These are phyloP conservation scores for Cryptophagus acutangulus DNA, from an alignment of 2,888 invertebrate species.

Conservation along the genomic window DNA sequence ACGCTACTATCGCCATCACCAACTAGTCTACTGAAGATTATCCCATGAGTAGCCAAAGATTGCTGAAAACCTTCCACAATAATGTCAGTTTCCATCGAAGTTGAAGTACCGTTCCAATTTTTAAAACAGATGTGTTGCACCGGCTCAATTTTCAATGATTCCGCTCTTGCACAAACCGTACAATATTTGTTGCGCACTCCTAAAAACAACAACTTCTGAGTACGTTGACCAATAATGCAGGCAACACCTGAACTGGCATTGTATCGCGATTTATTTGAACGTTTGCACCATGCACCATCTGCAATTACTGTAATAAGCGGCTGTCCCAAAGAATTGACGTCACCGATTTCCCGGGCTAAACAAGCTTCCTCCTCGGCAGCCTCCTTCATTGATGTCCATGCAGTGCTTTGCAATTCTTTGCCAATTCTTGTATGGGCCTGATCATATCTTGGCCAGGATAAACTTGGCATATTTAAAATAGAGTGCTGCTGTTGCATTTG, in stretches of 20 bases:
- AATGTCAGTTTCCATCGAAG: slow-evolving; percentile 39
- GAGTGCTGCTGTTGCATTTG: too few relatives aligned
- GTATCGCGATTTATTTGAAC: slow-evolving; percentile 24
- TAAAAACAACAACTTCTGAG: slow-evolving; percentile 8
- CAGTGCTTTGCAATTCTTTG: too few relatives aligned
- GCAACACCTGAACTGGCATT: slow-evolving; percentile 34
- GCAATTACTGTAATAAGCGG: slow-evolving; percentile 30
- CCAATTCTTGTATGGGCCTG: too few relatives aligned
- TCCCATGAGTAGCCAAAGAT: slow-evolving; percentile 30
- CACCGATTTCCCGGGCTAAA: slow-evolving; percentile 24
- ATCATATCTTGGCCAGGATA: too few relatives aligned
- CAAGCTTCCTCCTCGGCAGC: slow-evolving; percentile 20
- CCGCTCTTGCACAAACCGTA: not conserved
- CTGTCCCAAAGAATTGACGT: slow-evolving; percentile 23
- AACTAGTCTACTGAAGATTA: slow-evolving; percentile 33
- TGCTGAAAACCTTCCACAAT: slow-evolving; percentile 34
- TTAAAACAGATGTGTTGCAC: slow-evolving; percentile 4
- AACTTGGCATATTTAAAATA: too few relatives aligned
- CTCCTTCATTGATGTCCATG: slow-evolving; percentile 13
- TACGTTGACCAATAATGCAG: slow-evolving; percentile 8
- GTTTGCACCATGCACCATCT: slow-evolving; percentile 31
- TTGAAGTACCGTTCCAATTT: slow-evolving; percentile 22
- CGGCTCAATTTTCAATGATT: slow-evolving; percentile 2
- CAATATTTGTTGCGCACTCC: slow-evolving; percentile 6
- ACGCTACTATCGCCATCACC: slow-evolving; percentile 41